Conservation (phyloP, 2,797 vertebrate species). For the Chaetodon trifasciatus region DNA sequence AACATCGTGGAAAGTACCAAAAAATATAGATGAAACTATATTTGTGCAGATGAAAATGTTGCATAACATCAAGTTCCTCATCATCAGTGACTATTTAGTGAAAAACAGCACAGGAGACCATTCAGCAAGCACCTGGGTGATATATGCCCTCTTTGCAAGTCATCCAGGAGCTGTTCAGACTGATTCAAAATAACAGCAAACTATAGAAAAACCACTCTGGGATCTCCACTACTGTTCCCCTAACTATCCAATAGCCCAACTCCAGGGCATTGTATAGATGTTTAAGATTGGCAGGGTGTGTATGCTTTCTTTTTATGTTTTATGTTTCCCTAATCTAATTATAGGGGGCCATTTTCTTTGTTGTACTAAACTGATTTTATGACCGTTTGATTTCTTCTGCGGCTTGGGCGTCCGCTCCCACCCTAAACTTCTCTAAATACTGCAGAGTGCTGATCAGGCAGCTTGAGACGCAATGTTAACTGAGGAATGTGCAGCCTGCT, state of each 20-base stretch:
- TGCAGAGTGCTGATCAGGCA: slow-evolving; percentile 86
- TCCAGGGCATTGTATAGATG: slow-evolving; percentile 46
- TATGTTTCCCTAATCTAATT: slow-evolving; percentile 78
- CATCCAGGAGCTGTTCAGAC: slow-evolving; percentile 46
- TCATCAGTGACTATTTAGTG: slow-evolving; percentile 2
- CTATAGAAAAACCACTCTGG: slow-evolving; percentile 54
- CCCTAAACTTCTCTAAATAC: slow-evolving; percentile 82
- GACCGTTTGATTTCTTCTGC: slow-evolving; percentile 82
- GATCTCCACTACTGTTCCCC: slow-evolving; percentile 24
- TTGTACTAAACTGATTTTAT: slow-evolving; percentile 83
- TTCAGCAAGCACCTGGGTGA: slow-evolving; percentile 65
- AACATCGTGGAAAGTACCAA: not conserved
- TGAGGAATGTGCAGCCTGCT: slow-evolving; percentile 77
- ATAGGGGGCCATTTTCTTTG: slow-evolving; percentile 75
- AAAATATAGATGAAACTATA: not conserved
- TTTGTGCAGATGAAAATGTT: too few relatives aligned
- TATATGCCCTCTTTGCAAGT: slow-evolving; percentile 52
- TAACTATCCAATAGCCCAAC: slow-evolving; percentile 38
- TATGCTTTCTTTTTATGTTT: slow-evolving; percentile 67
- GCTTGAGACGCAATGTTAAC: slow-evolving; percentile 79
- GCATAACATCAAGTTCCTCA: too few relatives aligned
- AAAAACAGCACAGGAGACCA: slow-evolving; percentile 29
- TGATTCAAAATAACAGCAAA: slow-evolving; percentile 61
- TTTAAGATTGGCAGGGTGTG: slow-evolving; percentile 52
- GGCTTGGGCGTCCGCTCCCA: slow-evolving; percentile 82